Conservation (phyloP, 2,888 invertebrate genomes). For the Heliconius erato region DNA sequence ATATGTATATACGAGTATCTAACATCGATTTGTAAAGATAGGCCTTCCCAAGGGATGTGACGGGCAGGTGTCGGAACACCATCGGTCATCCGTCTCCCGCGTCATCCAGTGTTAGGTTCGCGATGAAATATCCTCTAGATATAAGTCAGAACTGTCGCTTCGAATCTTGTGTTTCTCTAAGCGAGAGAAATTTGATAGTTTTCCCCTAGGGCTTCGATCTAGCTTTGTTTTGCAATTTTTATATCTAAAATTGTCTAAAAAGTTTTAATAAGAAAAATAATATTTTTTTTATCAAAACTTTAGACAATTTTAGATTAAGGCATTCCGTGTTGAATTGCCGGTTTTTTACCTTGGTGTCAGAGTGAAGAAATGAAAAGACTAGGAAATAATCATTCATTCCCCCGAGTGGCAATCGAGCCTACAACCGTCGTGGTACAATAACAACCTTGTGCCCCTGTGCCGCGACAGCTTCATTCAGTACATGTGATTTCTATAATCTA, state of each 20-base stretch:
- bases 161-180: conserved; percentile 11
- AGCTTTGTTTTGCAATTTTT: neutral
- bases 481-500: too few relatives aligned
- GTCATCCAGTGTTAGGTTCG: conserved; percentile 38
- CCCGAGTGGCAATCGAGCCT: too few relatives aligned
- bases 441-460: too few relatives aligned
- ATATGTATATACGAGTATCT: conserved; percentile 9
- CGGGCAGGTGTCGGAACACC: conserved; percentile 34
- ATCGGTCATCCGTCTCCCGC: conserved; percentile 38
- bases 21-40: conserved; percentile 19
- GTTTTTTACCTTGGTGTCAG: too few relatives aligned
- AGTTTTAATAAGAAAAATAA: too few relatives aligned
- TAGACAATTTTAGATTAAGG: too few relatives aligned
- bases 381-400: too few relatives aligned
- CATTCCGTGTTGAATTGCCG: too few relatives aligned
- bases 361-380: too few relatives aligned
- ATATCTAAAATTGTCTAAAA: neutral
- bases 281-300: too few relatives aligned
- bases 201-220: neutral
- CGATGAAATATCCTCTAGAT: conserved; percentile 35
- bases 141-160: conserved; percentile 29
- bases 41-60: conserved; percentile 14
- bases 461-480: too few relatives aligned
- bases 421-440: too few relatives aligned
- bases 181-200: conserved; percentile 10